Evolutionary conservation across 2,888 invertebrate species (phyloP), one percentile per base, ranked within the genome.

Genomic region (Celastrina argiolus): DNA sequence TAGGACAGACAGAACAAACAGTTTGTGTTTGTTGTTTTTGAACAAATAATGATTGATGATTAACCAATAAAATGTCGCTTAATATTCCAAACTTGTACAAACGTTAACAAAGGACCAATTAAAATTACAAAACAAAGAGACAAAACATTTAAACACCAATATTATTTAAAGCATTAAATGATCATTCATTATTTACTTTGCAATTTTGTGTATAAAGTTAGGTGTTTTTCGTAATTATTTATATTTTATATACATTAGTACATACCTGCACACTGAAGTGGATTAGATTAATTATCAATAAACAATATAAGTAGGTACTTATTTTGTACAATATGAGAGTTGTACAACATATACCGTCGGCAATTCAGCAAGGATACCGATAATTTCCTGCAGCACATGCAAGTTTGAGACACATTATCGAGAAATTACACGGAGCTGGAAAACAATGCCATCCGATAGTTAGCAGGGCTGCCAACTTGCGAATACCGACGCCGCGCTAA

Each of bases 391-490:
- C 61, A 61, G 22, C 39, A 39, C 36, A 36, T 36, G 39, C 59
- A 59, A 31, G 36, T 58, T 31, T 31, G 58, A 51, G 36, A 61
- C 61, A 61, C 61, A 61, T 59, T 59, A 59, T 61, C 61, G 61
- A 14, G 61, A 36, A 59, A 61, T 36, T 61, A 61, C 36, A 18
- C 31, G 12, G 61, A 61, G 61, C 61, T 36, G 22, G 61, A 39
- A 61, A 61, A 61, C 61, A 61, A 61, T 61, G 61, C 18, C 61
- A 39, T 61, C 61, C 36, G 36, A 61, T 61, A 61, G 61, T 61
- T 61, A 58, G 58, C 22, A 18, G 61, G 5, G 61, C 39, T 61
- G 36, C 34, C 61, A 39, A 61, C 34, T 61, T 22, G 61, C 39
- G 51, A 51, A 51, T 51, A 51, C 51, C 51, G 51, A 26, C 22